Percentiles rank a stretch among this genome's conserved stretches.
Evolutionary conservation across 2,113 vertebrate species (phyloP).

Genomic region (Dromas ardeola): DNA sequence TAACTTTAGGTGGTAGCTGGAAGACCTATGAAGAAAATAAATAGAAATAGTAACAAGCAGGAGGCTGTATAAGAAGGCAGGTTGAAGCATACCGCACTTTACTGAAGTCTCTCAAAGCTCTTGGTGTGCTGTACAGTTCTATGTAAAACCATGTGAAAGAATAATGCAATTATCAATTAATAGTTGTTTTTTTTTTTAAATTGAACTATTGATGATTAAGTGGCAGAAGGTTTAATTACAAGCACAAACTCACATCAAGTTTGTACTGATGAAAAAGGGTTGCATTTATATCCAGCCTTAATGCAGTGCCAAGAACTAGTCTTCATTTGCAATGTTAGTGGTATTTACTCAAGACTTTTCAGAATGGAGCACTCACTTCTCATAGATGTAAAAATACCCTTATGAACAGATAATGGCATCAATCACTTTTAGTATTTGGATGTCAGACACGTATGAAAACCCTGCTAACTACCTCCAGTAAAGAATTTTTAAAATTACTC

Average conservation of each 20-base stretch:
- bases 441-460: conserved; percentile 51
- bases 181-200: not conserved
- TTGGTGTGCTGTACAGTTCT: not conserved
- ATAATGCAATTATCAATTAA: not conserved
- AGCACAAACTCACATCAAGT: conserved; percentile 17
- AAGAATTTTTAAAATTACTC: conserved; percentile 42
- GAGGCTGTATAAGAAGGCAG: not conserved
- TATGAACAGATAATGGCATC: conserved; percentile 67
- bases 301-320: conserved; percentile 35
- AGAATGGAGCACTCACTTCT: conserved; percentile 34
- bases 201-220: conserved; percentile 10
- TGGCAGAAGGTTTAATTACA: conserved; percentile 43
- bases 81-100: not conserved
- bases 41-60: not conserved
- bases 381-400: conserved; percentile 51
- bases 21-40: not conserved
- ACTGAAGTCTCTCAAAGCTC: not conserved
- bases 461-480: conserved; percentile 41
- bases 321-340: conserved; percentile 31
- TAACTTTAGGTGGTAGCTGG: not conserved
- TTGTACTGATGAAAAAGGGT: conserved; percentile 39
- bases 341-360: conserved; percentile 43
- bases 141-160: not conserved
- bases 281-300: conserved; percentile 2
- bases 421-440: conserved; percentile 65